Base-by-base conservation (phyloP, 2,797 vertebrate genomes). In the Amazona finschi region DNA sequence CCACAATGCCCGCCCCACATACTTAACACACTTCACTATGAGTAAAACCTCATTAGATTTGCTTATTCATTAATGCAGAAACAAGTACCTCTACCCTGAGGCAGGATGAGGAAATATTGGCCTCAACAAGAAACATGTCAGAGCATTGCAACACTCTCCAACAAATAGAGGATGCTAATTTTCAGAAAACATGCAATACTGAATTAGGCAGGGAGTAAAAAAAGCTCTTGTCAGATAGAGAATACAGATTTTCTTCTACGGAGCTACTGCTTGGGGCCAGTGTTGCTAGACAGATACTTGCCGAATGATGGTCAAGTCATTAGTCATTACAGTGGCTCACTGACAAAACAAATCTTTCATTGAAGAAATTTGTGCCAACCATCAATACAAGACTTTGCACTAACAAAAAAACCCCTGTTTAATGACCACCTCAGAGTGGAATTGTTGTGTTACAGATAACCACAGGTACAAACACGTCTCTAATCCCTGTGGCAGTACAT, bases 311-410 rank as follows among this genome's bases (percentile, higher is more conserved):
- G 90, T 70, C 90, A 80, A 61, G 38, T 41, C 30, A 11, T 20
- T 38, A 95, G 87, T 53, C n/a, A 53, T 73, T 85, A 60, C 52
- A 18, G 52, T 62, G n/a, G 44, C 46, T 94, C 73, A 38, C 44
- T 87, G 73, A 74, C 41, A 82, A 65, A 92, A 87, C 11, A 65
- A 74, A 38, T 39, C 64, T 77, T 89, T 95, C 75, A 67, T 92
- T 84, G 16, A 19, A 47, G 36, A 88, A 94, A 94, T 84, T 83
- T 74, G 52, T 46, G 90, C 55, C 52, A 62, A 38, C 76, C 69
- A 73, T 31, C 60, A 89, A 81, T 50, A 58, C 39, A 64, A 61
- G 90, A 41, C 72, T 70, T 27, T 38, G 65, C 78, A 87, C 67
- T 81, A 58, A 39, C 78, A 91, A 38, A 38, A 73, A 61, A 39